Evolutionary conservation across 2,888 invertebrate species (phyloP), one percentile per base, ranked within the genome.

Genomic region (Thecophora atra): DNA sequence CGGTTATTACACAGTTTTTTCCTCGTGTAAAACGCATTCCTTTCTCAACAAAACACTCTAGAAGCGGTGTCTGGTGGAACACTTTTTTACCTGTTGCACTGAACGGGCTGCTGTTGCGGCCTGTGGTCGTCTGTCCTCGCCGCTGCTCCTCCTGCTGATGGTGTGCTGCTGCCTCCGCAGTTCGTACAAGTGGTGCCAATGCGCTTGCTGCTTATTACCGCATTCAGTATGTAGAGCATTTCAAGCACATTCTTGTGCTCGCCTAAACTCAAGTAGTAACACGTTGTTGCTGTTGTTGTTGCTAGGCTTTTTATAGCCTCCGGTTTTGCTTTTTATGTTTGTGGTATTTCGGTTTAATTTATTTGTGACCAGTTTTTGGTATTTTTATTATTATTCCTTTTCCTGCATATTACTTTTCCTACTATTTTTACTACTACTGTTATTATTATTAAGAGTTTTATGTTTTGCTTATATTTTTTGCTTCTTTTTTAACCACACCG

Each of bases 191-290:
- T 24, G 64, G 19, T 52, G 54, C 54, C 21, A 28, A 28, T 15
- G 17, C 26, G 42, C 28, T 37, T 24, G 42, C n/a, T 42, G 52
- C 58, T 28, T 26, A 44, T 58, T 56, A 42, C 44, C 42, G 67
- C 67, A 67, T 30, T 54, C 17, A 67, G 44, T 44, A 56, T 44
- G 24, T 37, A 17, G 37, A 37, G 44, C 68, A 68, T 68, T 24
- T 24, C 42, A 13, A 15, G 37, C 58, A 42, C 68, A 68, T 68
- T 68, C 68, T 68, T 68, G 58, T 24, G 58, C 58, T 52, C 26
- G n/a, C 17, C 28, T 62, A 37, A 62, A 30, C 19, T 21, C 64
- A 21, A 37, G 37, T 37, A 37, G 37, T 37, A 37, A 37, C 37
- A 37, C 37, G 54, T 21, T 11, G n/a, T 52, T 1, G 19, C 6